Evolutionary conservation across 2,113 vertebrate species (phyloP).

Genomic region (Gallinago media): DNA sequence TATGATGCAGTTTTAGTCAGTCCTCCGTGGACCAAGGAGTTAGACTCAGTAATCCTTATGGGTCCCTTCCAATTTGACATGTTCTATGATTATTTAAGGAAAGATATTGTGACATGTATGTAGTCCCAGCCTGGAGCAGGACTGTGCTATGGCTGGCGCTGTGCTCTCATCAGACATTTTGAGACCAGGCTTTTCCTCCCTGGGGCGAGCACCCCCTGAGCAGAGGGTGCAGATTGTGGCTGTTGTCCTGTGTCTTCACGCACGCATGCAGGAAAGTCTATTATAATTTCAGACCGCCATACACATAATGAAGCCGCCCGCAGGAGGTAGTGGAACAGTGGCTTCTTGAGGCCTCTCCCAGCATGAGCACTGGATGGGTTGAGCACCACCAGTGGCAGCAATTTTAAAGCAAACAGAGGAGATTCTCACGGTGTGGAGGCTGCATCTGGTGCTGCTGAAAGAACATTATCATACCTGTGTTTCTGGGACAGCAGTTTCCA

Average conservation of each 20-base stretch:
- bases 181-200: not conserved
- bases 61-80: not conserved
- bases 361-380: too few relatives aligned
- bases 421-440: accelerated
- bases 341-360: not conserved
- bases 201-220: not conserved
- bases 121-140: not conserved
- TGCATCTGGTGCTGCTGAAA: not conserved
- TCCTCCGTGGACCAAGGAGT: accelerated
- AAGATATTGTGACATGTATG: not conserved
- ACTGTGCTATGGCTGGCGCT: not conserved
- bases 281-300: not conserved
- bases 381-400: not conserved
- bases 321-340: not conserved
- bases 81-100: not conserved
- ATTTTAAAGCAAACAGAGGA: not conserved
- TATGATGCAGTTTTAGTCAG: not conserved
- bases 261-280: not conserved
- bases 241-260: not conserved
- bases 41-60: not conserved
- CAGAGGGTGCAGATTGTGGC: not conserved
- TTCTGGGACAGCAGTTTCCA: not conserved
- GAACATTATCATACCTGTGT: not conserved
- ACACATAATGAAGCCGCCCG: not conserved
- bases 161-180: not conserved